Evolutionary conservation across 2,888 invertebrate species (phyloP), one percentile per base, ranked within the genome.

Genomic region (Venusia cambrica): DNA sequence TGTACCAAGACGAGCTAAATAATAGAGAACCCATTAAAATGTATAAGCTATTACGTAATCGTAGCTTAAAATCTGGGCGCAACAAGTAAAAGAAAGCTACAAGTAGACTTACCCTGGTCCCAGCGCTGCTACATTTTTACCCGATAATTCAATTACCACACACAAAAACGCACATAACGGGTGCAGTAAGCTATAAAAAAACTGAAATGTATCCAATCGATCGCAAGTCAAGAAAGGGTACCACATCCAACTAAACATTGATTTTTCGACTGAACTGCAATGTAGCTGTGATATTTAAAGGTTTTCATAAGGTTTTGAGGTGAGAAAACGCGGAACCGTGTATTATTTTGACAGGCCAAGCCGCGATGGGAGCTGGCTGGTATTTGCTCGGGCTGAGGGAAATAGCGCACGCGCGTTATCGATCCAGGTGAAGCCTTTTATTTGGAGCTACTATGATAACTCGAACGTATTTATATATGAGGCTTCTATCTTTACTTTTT

Each of bases 271-370:
- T 21, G 3, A 11, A 17, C 10, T 17, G 18, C 31, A 20, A 4
- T 12, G 13, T 10, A 2, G 38, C 31, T 24, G 6, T 28, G 26
- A 40, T 24, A 45, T 40, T 15, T 13, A 24, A 27, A 12, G 18
- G 29, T 21, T 37, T 43, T 26, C 13, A 9, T 39, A 49, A 38
- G 37, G 41, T 36, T 57, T 56, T 63, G 62, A 63, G 65, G 63
- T 46, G 48, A 55, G n/a, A 62, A 57, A 65, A 70, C 57, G 64
- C 67, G 61, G 67, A 58, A 60, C 57, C 59, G 51, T 60, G 63
- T 72, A 51, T 64, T 80, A 79, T 80, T 84, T 79, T 78, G 80
- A 81, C 77, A 77, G 70, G 60, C 69, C 67, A 57, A 56, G 66
- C 66, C 54, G 56, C 61, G 55, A 48, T 54, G 67, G 63, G 70